Base-by-base conservation (phyloP, 2,888 invertebrate genomes). In the Helicoverpa assulta region DNA sequence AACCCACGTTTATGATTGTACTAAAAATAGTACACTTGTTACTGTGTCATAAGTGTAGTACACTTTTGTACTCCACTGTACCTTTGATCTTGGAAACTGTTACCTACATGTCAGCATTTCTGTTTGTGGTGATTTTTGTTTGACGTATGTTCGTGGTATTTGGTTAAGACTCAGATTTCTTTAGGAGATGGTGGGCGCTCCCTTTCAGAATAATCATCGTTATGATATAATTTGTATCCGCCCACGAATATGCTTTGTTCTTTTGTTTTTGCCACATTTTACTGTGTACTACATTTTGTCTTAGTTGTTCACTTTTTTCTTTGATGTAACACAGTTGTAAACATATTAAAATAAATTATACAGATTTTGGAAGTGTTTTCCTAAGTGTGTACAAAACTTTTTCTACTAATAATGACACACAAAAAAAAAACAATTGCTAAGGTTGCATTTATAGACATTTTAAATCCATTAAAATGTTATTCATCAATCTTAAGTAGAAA, bases 11-110 rank as follows among this genome's bases (percentile, higher is more conserved):
- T 40, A 12, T 19, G 19, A 10, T 10, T 3, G 1, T 63, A 47
- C 50, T 77, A 66, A 62, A 65, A n/a, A 62, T 76, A 76, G 56
- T 53, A 66, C 16, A 29, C 5, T 52, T 51, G 50, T 60, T 47
- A 19, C 10, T 51, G 60, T 62, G 52, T 37, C 19, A 47, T n/a
- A 18, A 60, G 60, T 55, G 47, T 59, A 51, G 62, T 33, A 51
- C n/a, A 12, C 10, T 37, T 16, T 52, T 18, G 18, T 53, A 12
- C 53, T 19, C 4, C 10, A 18, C 18, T 8, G 3, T 19, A 10
- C 5, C 19, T 64, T 77, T 71, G 47, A 57, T 50, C 40, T 53
- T 19, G 29, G 43, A n/a, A 12, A 50, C 29, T 37, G 12, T 33
- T 5, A 12, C 33, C 40, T 4, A 50, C 56, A 18, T 73, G 59